Evolutionary conservation across 2,797 vertebrate genomes (phyloP).

Genomic region (Cossypha caffra): DNA sequence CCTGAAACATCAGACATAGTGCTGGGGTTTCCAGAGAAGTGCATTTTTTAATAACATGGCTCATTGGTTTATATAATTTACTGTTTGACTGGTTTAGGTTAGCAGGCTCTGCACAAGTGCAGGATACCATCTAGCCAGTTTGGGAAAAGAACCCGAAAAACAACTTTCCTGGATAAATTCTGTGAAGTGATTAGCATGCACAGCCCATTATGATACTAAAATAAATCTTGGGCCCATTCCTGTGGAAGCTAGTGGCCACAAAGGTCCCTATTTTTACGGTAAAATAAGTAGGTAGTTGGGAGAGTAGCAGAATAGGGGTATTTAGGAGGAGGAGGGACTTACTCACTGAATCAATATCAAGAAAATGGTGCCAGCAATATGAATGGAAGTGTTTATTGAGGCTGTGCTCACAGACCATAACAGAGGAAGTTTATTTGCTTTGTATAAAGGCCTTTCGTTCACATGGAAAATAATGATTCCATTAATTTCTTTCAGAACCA

Average conservation of each 20-base stretch:
- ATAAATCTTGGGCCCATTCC: conserved; percentile 1
- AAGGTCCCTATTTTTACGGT: conserved; percentile 10
- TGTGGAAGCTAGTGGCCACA: not conserved
- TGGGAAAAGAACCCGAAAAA: not conserved
- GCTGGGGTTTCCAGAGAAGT: not conserved
- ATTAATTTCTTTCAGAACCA: conserved; percentile 39
- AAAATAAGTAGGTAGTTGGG: conserved; percentile 42
- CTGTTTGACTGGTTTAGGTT: not conserved
- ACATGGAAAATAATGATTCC: conserved; percentile 36
- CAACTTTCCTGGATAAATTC: not conserved
- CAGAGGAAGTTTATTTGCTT: conserved; percentile 53
- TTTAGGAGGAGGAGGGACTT: conserved; percentile 38
- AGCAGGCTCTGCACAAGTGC: not conserved
- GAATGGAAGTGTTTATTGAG: conserved; percentile 36
- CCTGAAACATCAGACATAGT: not conserved
- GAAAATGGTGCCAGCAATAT: conserved; percentile 41
- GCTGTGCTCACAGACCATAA: conserved; percentile 20
- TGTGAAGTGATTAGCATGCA: not conserved
- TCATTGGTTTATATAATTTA: not conserved
- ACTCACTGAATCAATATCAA: conserved; percentile 16
- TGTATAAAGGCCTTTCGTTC: conserved; percentile 41
- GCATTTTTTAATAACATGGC: not conserved
- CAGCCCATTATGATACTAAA: not conserved
- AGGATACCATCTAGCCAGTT: not conserved
- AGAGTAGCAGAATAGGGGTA: not conserved